Conservation (phyloP, 2,888 invertebrate genomes). For the Nomada flava region DNA sequence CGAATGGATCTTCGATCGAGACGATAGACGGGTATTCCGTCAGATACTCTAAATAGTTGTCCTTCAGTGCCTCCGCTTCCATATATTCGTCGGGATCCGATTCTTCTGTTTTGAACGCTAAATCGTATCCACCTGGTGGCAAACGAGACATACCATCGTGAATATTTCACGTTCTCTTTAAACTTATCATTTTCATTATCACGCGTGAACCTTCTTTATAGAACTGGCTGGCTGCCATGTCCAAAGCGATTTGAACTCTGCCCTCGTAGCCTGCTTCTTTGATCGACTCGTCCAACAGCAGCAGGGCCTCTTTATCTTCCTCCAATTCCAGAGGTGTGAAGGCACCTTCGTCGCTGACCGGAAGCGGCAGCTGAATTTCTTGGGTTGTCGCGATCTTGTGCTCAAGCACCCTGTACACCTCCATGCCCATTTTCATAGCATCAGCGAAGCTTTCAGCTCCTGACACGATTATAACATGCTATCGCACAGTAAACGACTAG, state of each 20-base stretch:
- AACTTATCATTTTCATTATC: background rate
- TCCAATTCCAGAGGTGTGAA: constrained; percentile 76
- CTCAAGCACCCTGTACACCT: constrained; percentile 76
- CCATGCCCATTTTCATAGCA: constrained; percentile 79
- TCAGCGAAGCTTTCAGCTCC: constrained; percentile 79
- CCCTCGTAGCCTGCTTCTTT: constrained; percentile 76
- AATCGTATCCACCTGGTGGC: constrained; percentile 76
- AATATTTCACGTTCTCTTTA: background rate
- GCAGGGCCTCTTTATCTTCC: constrained; percentile 76
- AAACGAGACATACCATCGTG: background rate
- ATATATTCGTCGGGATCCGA: constrained; percentile 78
- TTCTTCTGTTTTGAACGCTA: constrained; percentile 78
- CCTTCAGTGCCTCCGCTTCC: constrained; percentile 73
- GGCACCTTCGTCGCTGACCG: constrained; percentile 74
- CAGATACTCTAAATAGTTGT: constrained; percentile 75
- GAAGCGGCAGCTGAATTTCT: constrained; percentile 73
- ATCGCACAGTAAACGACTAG: too few relatives aligned
- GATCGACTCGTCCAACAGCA: constrained; percentile 75
- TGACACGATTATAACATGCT: constrained; percentile 36
- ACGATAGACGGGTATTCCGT: constrained; percentile 75
- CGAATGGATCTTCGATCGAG: constrained; percentile 81
- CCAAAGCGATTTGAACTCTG: constrained; percentile 77
- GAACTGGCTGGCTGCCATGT: constrained; percentile 78
- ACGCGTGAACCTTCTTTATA: constrained; percentile 75
- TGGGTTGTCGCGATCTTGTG: constrained; percentile 72